Base-by-base conservation (phyloP, 2,113 vertebrate species). In the Peromyscus leucopus region DNA sequence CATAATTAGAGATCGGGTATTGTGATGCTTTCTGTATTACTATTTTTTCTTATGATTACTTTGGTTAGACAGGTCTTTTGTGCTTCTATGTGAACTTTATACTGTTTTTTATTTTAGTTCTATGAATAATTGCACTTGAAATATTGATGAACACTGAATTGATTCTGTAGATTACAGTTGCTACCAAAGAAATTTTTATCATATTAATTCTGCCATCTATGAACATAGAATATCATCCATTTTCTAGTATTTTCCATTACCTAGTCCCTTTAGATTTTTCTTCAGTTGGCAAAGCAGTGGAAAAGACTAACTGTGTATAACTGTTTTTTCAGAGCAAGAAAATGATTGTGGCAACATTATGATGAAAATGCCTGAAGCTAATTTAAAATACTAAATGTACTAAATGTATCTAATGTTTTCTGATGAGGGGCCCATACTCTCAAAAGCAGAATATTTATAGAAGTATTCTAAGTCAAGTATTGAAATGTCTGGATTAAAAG, bases 391-490 rank as follows among this genome's bases (percentile, higher is more conserved):
- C 15, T 71, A 89, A 93, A 5, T 91, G 21, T 55, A 48, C 21
- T 51, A 55, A 79, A 33, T 36, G 4, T 55, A 55, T 55, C 63
- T 59, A 72, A 93, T 92, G 80, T 80, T 76, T 84, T 91, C 28
- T 75, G n/a, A 79, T 90, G 89, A 91, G 48, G 86, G 31, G 26
- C 87, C 69, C 19, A 91, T 31, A 94, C 36, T 76, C 28, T 92
- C 94, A 88, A 94, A 97, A 90, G 67, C n/a, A 94, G 61, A 97
- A 94, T 90, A 36, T 89, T 94, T 90, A 96, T 79, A 93, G 92
- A 78, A 19, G 15, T 9, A 79, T 88, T 79, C 42, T 71, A 93
- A 63, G 74, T 96, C 74, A 94, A 80, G 15, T 84, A 51, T 80
- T 19, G 76, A 96, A 92, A 92, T 39, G 91, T 85, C 69, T 82